Percentiles rank a stretch among this genome's conserved stretches.
phyloP scores from a whole-genome alignment of 92 coral and sea anemone genomes.

The Nematostella vectensis region DNA sequence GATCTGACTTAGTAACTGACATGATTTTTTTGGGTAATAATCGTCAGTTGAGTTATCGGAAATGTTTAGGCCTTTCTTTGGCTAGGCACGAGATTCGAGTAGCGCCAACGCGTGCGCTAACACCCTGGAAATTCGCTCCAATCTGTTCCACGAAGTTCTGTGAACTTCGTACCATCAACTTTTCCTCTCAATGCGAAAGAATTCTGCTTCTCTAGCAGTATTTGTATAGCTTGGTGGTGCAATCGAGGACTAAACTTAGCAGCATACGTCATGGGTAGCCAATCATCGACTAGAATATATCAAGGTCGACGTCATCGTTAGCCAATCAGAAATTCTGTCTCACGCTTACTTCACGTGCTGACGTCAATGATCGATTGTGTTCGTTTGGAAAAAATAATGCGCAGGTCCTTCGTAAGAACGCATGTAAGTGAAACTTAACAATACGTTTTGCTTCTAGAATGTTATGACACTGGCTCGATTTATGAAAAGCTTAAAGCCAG shows the following conservation, averaged over 20 bases:
- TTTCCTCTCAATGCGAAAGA: background rate
- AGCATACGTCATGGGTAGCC: slow-evolving; percentile 46
- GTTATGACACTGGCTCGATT: too few relatives aligned
- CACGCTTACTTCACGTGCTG: slow-evolving; percentile 4
- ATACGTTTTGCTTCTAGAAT: too few relatives aligned
- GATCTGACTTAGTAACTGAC: background rate
- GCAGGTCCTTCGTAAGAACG: too few relatives aligned
- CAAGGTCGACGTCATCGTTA: slow-evolving; percentile 18
- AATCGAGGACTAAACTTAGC: slow-evolving; percentile 34
- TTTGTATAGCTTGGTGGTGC: slow-evolving; percentile 80
- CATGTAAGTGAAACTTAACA: too few relatives aligned
- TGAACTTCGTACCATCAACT: background rate
- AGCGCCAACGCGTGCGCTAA: slow-evolving; percentile 57
- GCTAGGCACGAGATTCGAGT: slow-evolving; percentile 4
- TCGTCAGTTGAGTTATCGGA: slow-evolving; percentile 53
- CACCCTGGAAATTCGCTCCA: slow-evolving; percentile 16
- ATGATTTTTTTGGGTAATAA: background rate
- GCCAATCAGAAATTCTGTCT: slow-evolving; percentile 31
- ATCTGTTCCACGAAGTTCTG: background rate
- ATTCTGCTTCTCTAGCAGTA: slow-evolving; percentile 26
- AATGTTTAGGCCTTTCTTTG: slow-evolving; percentile 28
- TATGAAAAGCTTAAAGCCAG: too few relatives aligned
- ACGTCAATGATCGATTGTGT: too few relatives aligned
- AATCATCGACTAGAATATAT: slow-evolving; percentile 20
- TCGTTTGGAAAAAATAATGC: too few relatives aligned